Percentiles rank a stretch among this genome's conserved stretches.
Conservation (phyloP, 1,140 invertebrate species). For the Pachyrhynchus sulphureomaculatus region DNA sequence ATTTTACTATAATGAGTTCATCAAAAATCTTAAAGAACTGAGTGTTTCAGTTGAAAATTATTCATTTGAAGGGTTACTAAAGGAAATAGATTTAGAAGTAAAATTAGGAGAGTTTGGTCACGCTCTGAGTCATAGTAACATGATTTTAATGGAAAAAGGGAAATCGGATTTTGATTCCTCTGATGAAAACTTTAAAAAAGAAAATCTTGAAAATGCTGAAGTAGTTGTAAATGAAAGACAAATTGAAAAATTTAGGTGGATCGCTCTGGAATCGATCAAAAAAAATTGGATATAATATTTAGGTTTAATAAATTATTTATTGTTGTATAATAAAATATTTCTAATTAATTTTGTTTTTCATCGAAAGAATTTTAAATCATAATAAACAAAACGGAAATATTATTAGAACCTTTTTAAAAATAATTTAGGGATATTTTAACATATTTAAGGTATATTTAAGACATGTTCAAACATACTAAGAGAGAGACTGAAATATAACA, state of each 20-base stretch:
- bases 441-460: too few relatives aligned
- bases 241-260: conserved; percentile 14
- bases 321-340: too few relatives aligned
- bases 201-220: conserved; percentile 1
- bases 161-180: background rate
- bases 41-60: conserved; percentile 9
- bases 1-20: conserved; percentile 50
- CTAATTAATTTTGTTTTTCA: too few relatives aligned
- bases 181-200: conserved; percentile 1
- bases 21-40: conserved; percentile 17
- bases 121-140: background rate
- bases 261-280: conserved; percentile 4
- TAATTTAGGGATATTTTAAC: too few relatives aligned
- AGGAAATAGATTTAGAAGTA: conserved; percentile 23
- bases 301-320: too few relatives aligned
- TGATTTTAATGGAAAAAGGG: conserved; percentile 15
- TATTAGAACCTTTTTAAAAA: too few relatives aligned
- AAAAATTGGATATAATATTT: conserved; percentile 8
- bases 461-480: too few relatives aligned
- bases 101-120: conserved; percentile 14
- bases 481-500: too few relatives aligned
- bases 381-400: too few relatives aligned
- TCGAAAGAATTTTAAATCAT: too few relatives aligned
- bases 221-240: background rate
- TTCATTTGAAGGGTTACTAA: conserved; percentile 5